Evolutionary conservation across 2,113 vertebrate species (phyloP).

Genomic region (Rutilus rutilus): DNA sequence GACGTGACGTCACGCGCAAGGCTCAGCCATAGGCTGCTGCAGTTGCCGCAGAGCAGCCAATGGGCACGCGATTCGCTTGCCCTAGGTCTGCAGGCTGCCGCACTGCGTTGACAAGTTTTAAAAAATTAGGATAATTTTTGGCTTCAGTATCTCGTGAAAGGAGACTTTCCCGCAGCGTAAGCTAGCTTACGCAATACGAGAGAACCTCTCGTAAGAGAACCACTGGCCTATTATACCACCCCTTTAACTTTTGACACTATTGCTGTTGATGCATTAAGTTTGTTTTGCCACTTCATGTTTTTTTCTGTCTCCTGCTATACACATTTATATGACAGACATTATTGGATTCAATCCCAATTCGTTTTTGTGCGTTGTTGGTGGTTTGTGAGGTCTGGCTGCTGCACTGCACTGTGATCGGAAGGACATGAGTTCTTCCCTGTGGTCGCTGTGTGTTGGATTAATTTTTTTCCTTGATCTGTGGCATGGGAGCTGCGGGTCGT

Average conservation of each 20-base stretch:
- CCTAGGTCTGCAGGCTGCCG: no score
- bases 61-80: no score
- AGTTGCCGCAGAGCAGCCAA: no score
- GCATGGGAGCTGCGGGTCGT: neutral
- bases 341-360: constrained; percentile 13
- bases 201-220: no score
- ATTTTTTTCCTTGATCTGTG: constrained; percentile 14
- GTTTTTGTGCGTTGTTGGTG: neutral
- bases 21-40: no score
- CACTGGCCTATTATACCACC: no score
- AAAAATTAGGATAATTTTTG: no score
- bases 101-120: no score
- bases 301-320: neutral
- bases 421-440: constrained; percentile 3
- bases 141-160: no score
- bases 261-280: neutral
- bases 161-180: no score
- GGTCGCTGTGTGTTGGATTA: neutral
- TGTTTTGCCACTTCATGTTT: neutral
- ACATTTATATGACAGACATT: neutral
- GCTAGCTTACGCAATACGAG: no score
- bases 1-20: no score
- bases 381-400: neutral
- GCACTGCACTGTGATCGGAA: constrained; percentile 4
- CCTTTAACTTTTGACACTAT: neutral